Conservation (phyloP, 2,888 invertebrate species). For the Lepidochitona cinerea region DNA sequence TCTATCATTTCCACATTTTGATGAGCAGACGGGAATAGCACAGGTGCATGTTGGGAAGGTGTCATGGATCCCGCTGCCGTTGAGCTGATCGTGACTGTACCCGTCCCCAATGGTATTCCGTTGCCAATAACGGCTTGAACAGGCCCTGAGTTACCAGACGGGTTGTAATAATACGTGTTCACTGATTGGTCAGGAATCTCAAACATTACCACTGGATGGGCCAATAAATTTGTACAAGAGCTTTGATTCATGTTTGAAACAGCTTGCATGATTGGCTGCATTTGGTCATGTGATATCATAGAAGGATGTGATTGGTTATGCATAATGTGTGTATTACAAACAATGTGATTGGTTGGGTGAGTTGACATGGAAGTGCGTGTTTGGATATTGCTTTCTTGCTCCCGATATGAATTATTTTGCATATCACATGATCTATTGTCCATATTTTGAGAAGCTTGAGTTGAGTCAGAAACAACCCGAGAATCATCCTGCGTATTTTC, state of each 20-base stretch:
- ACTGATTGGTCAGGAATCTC: background rate
- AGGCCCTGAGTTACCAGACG: background rate
- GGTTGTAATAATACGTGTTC: background rate
- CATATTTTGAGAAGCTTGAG: background rate
- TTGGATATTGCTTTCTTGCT: background rate
- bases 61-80: background rate
- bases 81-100: too few relatives aligned
- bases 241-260: background rate
- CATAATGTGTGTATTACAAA: background rate
- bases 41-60: background rate
- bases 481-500: background rate
- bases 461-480: background rate
- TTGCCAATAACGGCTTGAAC: too few relatives aligned
- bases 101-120: too few relatives aligned
- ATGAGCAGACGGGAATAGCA: background rate
- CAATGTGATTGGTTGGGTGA: background rate
- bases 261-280: background rate
- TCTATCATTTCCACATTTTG: background rate
- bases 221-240: background rate
- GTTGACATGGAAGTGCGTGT: background rate
- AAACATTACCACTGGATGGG: background rate
- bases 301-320: background rate
- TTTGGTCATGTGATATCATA: background rate
- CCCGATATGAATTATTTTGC: background rate
- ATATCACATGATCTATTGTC: background rate